Conservation (phyloP, 2,888 invertebrate genomes). For the Meta bourneti region DNA sequence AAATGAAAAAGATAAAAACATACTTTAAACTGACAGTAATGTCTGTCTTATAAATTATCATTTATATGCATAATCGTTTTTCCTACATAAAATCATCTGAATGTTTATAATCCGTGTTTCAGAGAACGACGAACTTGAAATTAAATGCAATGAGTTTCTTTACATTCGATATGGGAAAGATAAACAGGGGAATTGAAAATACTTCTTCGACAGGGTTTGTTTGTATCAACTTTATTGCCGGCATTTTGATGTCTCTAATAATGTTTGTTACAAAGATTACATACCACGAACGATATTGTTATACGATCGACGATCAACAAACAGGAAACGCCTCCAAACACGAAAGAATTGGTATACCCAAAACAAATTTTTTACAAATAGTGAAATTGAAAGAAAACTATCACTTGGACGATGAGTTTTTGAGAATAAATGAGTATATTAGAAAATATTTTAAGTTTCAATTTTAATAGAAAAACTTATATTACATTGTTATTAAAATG, state of each 20-base stretch:
- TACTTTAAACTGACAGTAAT: too few species aligned
- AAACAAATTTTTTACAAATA: neutral
- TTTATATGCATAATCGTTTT: too few species aligned
- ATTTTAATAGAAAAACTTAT: neutral
- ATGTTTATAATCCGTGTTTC: too few species aligned
- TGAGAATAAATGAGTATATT: neutral
- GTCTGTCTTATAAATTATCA: too few species aligned
- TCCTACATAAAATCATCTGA: too few species aligned
- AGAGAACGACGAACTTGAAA: too few species aligned
- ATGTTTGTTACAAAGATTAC: neutral
- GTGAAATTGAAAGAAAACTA: neutral
- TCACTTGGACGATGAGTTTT: neutral
- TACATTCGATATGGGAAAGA: neutral
- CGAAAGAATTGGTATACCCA: neutral
- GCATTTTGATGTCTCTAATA: too few species aligned
- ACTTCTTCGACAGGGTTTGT: too few species aligned
- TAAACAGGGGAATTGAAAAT: neutral
- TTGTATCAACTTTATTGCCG: too few species aligned
- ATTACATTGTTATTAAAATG: constrained; percentile 26
- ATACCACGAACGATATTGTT: neutral
- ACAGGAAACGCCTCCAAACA: constrained; percentile 58
- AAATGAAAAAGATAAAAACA: too few species aligned
- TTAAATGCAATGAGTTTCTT: neutral
- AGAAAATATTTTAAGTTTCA: neutral
- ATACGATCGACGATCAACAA: neutral